These are phyloP conservation scores for Mesodorylaimus sp. DNA, from an alignment of 2,888 invertebrate species.

Conservation along the genomic window DNA sequence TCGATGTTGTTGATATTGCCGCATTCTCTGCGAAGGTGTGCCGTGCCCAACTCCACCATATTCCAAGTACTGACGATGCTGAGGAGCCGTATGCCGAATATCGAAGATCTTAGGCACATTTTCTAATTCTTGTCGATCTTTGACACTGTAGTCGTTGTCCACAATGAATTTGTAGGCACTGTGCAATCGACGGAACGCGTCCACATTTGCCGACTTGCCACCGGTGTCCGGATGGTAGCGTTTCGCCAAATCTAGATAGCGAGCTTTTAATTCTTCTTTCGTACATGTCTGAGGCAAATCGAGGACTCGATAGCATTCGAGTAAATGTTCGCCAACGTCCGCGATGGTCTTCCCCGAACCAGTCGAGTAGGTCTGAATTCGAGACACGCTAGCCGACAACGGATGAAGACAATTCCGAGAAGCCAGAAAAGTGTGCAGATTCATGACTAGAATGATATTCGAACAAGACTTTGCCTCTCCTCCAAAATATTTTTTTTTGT, in stretches of 20 bases:
- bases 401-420: no score
- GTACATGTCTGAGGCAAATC: conserved; percentile 49
- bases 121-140: conserved; percentile 34
- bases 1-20: conserved; percentile 50
- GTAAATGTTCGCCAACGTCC: conserved; percentile 10
- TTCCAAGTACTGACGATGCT: conserved; percentile 46
- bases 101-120: conserved; percentile 37
- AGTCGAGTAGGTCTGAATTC: no score
- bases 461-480: no score
- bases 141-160: conserved; percentile 28
- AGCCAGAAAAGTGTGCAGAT: no score
- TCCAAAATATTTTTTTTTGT: no score
- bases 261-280: conserved; percentile 49
- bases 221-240: conserved; percentile 67
- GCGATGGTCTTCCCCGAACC: conserved; percentile 8
- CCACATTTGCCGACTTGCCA: conserved; percentile 46
- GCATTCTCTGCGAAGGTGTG: conserved; percentile 55
- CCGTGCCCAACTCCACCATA: conserved; percentile 61
- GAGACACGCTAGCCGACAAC: no score
- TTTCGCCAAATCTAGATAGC: conserved; percentile 57
- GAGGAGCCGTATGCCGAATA: conserved; percentile 59
- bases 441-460: no score
- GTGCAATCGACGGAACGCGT: conserved; percentile 49
- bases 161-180: conserved; percentile 33
- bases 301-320: conserved; percentile 34